Base-by-base conservation (phyloP, 2,797 vertebrate genomes). In the Denticeps clupeoides region DNA sequence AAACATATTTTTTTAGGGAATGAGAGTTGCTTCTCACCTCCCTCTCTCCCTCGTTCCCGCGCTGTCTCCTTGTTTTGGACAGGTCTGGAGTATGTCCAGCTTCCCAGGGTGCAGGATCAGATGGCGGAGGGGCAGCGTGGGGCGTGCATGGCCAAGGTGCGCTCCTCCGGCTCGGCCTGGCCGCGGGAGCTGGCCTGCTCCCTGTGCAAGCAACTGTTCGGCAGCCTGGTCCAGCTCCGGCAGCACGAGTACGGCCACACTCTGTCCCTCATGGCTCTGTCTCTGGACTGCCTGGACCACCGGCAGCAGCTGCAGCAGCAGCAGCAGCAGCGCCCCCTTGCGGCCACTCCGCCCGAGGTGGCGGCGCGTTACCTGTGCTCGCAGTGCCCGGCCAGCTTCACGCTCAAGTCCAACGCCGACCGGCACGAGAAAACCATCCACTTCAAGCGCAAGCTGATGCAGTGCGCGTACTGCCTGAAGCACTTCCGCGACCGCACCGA, bases 361-460 rank as follows among this genome's bases (percentile, higher is more conserved):
- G 64, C 80, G 0, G 43, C 68, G 0, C 82, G 85, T 62, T 89
- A 89, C 78, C 74, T 73, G 51, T 87, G 89, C 66, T 76, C 84
- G 40, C 79, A 74, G 27, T 89, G 87, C 50, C 83, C 86, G 0
- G 79, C 84, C 13, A 88, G 86, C 74, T 88, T 89, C 75, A 83
- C 85, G 0, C 77, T 86, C 53, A 89, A 88, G 58, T 90, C 87
- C 51, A 89, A 87, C 3, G 79, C 85, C 2, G 85, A 89, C 41
- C 82, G 79, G 1, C 84, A 82, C 0, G 73, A 87, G 54, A 87
- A 89, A 76, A 87, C 82, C 43, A 77, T 83, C 65, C 86, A 85
- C 66, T 81, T 70, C 51, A 87, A 87, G 67, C 74, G 78, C 70
- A 86, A 87, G 74, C 82, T 85, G 64, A 83, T 89, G 85, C 81